Evolutionary conservation across 2,888 invertebrate genomes (phyloP), one percentile per base, ranked within the genome.

Genomic region (Coelopa pilipes): DNA sequence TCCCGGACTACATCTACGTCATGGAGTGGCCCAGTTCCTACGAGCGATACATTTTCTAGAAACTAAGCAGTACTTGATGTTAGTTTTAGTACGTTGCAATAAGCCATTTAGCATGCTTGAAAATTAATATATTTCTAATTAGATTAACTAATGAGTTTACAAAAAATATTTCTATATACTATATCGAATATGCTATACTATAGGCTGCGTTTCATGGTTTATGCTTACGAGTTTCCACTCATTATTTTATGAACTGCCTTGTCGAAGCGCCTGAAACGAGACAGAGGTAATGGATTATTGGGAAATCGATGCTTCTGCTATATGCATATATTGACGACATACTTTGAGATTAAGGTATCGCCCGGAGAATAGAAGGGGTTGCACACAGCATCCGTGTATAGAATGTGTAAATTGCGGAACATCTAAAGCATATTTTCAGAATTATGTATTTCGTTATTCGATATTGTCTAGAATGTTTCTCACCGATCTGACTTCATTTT

Each of bases 341-440:
- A 97, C 97, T 91, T 92, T 5, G 98, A 98, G 62, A 90, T 91
- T 67, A 99, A 93, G 79, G 92, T 92, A 82, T 97, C 95, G 46
- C 97, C 97, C 47, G 98, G 97, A 82, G 94, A 91, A 89, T 98
- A 97, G 88, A 99, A 99, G 63, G 99, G 98, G 89, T 98, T 98
- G 83, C 96, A 97, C 74, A 99, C 93, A 77, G 96, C 94, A 86
- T 98, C 97, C 1, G 96, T 95, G 86, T 98, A 99, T 55, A 96
- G 92, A 67, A 93, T 92, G 85, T 99, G 99, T 55, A 99, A 90
- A 87, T 95, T 94, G 74, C 97, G 91, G 84, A 96, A 96, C 90
- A 94, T 94, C 93, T 94, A 81, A 50, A 83, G 84, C 13, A 63
- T 62, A 45, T 45, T 50, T n/a, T 13, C 68, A 24, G 65, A 34